These are phyloP conservation scores for Nematopogon swammerdamellus DNA, from an alignment of 2,888 invertebrate genomes.

Conservation along the genomic window DNA sequence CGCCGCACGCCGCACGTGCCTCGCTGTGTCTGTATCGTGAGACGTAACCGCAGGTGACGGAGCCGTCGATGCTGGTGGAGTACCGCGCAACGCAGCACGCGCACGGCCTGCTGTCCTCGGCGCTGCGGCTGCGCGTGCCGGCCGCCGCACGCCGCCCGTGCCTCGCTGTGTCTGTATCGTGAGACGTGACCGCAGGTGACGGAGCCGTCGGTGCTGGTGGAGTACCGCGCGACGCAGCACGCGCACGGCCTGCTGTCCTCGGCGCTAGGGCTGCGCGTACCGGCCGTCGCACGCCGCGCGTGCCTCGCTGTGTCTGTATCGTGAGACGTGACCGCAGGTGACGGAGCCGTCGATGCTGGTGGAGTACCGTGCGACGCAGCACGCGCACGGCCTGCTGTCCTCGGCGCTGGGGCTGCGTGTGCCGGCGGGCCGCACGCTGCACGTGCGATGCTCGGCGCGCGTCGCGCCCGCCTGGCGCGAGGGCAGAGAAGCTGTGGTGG, in stretches of 20 bases:
- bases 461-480: slow-evolving; percentile 47
- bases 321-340: slow-evolving; percentile 26
- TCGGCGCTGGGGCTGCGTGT: slow-evolving; percentile 40
- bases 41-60: slow-evolving; percentile 42
- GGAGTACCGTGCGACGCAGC: slow-evolving; percentile 39
- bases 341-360: slow-evolving; percentile 35
- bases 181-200: slow-evolving; percentile 30
- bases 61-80: slow-evolving; percentile 33
- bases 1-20: no score
- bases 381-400: slow-evolving; percentile 39
- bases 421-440: slow-evolving; percentile 39
- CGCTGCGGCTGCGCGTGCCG: slow-evolving; percentile 39
- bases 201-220: slow-evolving; percentile 31
- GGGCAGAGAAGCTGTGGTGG: slow-evolving; percentile 46
- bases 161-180: slow-evolving; percentile 6
- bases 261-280: slow-evolving; percentile 39
- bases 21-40: no score
- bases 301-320: slow-evolving; percentile 7
- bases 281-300: no score
- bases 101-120: slow-evolving; percentile 39
- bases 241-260: slow-evolving; percentile 11
- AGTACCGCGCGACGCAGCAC: slow-evolving; percentile 9
- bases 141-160: no score
- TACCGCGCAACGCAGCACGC: slow-evolving; percentile 40
- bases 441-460: slow-evolving; percentile 40